Base-by-base conservation (phyloP, 2,888 invertebrate species). In the Artemia sinica region DNA sequence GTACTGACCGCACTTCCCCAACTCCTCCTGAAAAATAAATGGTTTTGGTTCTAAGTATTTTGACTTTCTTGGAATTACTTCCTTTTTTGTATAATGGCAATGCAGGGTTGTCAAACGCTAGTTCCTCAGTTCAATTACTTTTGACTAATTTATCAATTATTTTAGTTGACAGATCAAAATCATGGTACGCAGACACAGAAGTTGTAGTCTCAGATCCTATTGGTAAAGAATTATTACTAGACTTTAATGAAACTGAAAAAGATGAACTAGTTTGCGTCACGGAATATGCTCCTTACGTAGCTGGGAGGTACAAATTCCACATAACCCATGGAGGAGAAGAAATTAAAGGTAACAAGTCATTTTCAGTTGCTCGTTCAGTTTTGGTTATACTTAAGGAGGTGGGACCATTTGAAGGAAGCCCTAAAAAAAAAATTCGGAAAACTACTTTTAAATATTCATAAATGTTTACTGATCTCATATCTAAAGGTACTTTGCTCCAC, bases 191-290 rank as follows among this genome's bases (percentile, higher is more conserved):
- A 1, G 90, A 91, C 74, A 77, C 94, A 67, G 91, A 91, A 76
- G 88, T 93, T 5, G 86, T 87, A 65, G 90, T 92, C 65, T 87
- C 90, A 65, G 89, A 91, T 72, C 91, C 95, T 48, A 84, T 88
- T 49, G 91, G 91, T 66, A 86, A 89, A 74, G 85, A 85, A 71
- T 80, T 95, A 51, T 88, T 91, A 0, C 85, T 92, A 7, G 86
- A 89, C 75, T 84, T 91, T 14, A 74, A 75, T 52, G 77, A 77
- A 8, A 75, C 74, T n/a, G 73, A 74, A 8, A 83, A 80, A 65
- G 81, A 82, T 28, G 81, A 89, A 41, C 73, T 73, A 28, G 78
- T 77, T 63, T 77, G 78, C 71, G 83, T 87, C 73, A 86, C 95
- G 68, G 87, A 91, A 72, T 87, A 94, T 76, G 82, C 88, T 67